phyloP scores from a whole-genome alignment of 2,113 vertebrate genomes.

The Synchiropus splendidus region DNA sequence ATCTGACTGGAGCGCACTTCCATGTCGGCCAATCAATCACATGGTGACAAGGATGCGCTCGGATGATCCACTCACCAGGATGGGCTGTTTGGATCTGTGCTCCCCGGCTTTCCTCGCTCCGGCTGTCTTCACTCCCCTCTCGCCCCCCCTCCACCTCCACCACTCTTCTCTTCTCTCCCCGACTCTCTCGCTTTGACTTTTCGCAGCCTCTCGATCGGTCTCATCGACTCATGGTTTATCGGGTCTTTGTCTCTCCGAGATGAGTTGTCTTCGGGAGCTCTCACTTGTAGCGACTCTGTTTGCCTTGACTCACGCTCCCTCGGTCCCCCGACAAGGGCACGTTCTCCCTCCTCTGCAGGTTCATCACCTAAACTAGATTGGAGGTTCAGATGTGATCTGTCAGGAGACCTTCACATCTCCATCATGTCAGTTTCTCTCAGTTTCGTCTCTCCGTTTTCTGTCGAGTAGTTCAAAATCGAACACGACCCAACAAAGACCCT shows the following conservation, averaged over 20 bases:
- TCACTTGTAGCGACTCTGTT: no score
- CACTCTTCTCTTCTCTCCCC: conserved; percentile 3
- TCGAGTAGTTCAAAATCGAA: no score
- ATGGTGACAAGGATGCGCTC: conserved; percentile 21
- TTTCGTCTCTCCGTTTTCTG: no score
- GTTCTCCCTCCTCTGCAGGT: no score
- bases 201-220: conserved; percentile 31
- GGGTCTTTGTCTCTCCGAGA: conserved; percentile 23
- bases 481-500: no score
- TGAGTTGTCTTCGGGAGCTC: conserved; percentile 5
- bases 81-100: conserved; percentile 24
- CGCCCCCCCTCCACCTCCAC: neutral
- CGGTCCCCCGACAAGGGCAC: no score
- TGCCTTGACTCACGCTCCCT: neutral
- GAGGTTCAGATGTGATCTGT: conserved; percentile 33
- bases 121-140: conserved; percentile 3
- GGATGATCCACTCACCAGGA: conserved; percentile 38
- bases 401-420: conserved; percentile 37
- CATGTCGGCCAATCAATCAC: conserved; percentile 50
- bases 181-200: conserved; percentile 32
- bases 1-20: conserved; percentile 18
- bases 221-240: conserved; percentile 26
- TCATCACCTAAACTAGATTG: conserved; percentile 36
- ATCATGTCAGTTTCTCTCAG: conserved; percentile 1
- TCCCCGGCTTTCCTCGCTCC: conserved; percentile 18